Base-by-base conservation (phyloP, 2,113 vertebrate species). In the Gasterosteus aculeatus region DNA sequence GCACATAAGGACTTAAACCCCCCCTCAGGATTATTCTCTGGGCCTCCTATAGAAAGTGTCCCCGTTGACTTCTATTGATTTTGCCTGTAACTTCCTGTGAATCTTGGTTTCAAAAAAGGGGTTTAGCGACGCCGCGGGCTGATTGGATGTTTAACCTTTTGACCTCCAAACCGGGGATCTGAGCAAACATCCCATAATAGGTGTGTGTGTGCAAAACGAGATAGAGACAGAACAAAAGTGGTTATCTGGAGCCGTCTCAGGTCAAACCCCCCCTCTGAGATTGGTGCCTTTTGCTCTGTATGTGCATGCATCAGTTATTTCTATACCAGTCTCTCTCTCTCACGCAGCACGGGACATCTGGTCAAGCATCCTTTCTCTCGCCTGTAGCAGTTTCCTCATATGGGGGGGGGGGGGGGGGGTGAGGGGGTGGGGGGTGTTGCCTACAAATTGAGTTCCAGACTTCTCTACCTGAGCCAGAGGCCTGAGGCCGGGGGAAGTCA, bases 71-170 rank as follows among this genome's bases (percentile, higher is more conserved):
- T 69, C 47, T 38, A 78, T 83, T 63, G 81, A 85, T 88, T 78
- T 29, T 0, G 2, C 35, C 53, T 15, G 0, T 67, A 31, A 79
- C 81, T 78, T 75, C 76, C 74, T 53, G 67, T 38, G 33, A 78
- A 74, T 72, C 61, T 29, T 18, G 39, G 38, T 72, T 80, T 75
- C 31, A 60, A 69, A 62, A 15, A 38, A 33, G 26, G 10, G 47
- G 75, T 31, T 78, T 75, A 64, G 72, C 66, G 6, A 15, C 15
- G 44, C 60, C 33, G 33, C 44, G 53, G 16, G 14, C 78, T 84
- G 88, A 90, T 86, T 86, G 84, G 84, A 87, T 74, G 75, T 87
- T 92, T 89, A 86, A 85, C 81, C 82, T 77, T 64, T 49, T 79
- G 78, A 84, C 85, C 84, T 59, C 60, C 42, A 69, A 70, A 39